These are phyloP conservation scores for Cydia pomonella DNA, from an alignment of 1,140 invertebrate species.

Conservation along the genomic window DNA sequence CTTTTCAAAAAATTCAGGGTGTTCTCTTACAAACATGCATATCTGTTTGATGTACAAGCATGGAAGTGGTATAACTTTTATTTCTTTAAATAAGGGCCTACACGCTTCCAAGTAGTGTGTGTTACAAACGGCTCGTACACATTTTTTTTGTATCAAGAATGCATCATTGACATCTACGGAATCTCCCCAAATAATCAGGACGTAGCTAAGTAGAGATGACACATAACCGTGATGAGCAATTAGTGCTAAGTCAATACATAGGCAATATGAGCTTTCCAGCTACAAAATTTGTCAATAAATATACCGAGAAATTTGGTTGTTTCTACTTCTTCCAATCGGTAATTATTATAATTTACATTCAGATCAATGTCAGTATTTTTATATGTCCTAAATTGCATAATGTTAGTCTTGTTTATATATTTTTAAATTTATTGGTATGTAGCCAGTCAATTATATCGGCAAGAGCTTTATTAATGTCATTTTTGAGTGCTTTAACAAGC, in stretches of 20 bases:
- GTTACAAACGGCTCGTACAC: no score
- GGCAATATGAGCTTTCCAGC: neutral
- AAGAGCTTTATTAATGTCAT: neutral
- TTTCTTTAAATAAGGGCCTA: neutral
- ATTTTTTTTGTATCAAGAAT: neutral
- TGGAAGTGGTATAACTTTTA: neutral
- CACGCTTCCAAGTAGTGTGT: neutral
- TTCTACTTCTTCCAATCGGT: no score
- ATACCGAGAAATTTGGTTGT: no score
- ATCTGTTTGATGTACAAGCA: neutral
- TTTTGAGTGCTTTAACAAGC: no score
- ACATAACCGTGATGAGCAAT: neutral
- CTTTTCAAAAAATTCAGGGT: neutral
- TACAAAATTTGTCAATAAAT: neutral
- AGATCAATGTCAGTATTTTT: neutral
- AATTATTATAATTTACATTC: neutral
- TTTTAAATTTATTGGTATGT: neutral
- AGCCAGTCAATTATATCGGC: neutral
- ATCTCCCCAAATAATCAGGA: neutral
- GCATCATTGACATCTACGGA: neutral
- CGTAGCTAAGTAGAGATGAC: neutral
- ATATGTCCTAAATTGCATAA: slow-evolving; percentile 18
- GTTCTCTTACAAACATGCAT: neutral
- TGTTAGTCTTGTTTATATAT: neutral
- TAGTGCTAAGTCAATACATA: neutral